These are phyloP conservation scores for Aricia agestis DNA, from an alignment of 1,140 invertebrate genomes.

Conservation along the genomic window DNA sequence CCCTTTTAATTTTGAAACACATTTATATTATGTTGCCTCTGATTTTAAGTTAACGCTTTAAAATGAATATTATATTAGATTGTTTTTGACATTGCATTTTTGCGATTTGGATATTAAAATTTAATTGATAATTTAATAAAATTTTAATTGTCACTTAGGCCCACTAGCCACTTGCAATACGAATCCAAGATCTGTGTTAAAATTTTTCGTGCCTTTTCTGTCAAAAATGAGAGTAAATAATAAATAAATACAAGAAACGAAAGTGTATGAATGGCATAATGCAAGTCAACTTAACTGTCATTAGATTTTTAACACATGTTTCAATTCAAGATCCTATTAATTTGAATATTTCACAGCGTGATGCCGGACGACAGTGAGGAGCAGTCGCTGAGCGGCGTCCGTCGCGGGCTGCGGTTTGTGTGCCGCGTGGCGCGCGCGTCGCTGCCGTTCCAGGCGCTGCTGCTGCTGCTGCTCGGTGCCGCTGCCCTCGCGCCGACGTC, in stretches of 20 bases:
- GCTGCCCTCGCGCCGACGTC: conserved; percentile 90
- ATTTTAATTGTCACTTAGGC: too few species aligned
- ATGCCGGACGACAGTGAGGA: conserved; percentile 46
- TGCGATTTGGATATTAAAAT: too few species aligned
- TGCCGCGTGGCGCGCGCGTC: conserved; percentile 91
- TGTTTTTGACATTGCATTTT: neutral
- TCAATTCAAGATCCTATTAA: too few species aligned
- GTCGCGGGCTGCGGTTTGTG: conserved; percentile 87
- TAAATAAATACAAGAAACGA: too few species aligned
- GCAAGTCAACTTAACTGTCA: too few species aligned
- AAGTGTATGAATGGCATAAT: too few species aligned
- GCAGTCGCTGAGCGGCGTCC: conserved; percentile 75
- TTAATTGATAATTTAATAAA: too few species aligned
- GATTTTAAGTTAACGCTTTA: neutral
- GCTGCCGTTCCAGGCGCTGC: conserved; percentile 92
- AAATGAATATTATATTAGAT: neutral
- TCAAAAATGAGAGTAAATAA: too few species aligned
- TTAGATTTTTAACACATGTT: too few species aligned
- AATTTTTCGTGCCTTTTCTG: too few species aligned
- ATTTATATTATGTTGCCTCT: neutral
- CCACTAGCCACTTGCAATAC: too few species aligned
- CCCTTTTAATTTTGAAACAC: conserved; percentile 10
- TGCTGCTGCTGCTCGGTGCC: conserved; percentile 91
- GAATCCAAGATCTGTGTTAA: too few species aligned
- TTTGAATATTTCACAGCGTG: neutral